Evolutionary conservation across 2,888 invertebrate genomes (phyloP).

Genomic region (Drosophila pullipes): DNA sequence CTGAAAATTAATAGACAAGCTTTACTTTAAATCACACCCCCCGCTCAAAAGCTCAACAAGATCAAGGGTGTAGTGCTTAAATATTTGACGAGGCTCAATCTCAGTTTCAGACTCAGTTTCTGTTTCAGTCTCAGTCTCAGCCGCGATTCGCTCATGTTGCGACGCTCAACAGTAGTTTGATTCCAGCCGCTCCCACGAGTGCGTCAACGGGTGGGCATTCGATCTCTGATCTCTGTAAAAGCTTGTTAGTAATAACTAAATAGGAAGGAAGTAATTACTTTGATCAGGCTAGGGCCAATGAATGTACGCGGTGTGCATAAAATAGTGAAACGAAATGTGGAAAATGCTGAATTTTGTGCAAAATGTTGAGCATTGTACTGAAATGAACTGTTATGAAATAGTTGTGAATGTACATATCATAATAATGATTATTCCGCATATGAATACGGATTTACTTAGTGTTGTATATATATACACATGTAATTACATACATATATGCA

Average conservation of each 20-base stretch:
- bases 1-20: slow-evolving; percentile 22
- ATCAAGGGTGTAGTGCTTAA: slow-evolving; percentile 55
- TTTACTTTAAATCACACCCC: slow-evolving; percentile 34
- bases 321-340: slow-evolving; percentile 16
- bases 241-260: slow-evolving; percentile 40
- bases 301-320: slow-evolving; percentile 26
- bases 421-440: not conserved
- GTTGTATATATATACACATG: slow-evolving; percentile 5
- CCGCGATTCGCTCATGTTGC: slow-evolving; percentile 1
- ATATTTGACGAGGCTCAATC: slow-evolving; percentile 42
- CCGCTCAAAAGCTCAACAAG: slow-evolving; percentile 64
- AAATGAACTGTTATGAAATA: slow-evolving; percentile 15
- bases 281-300: slow-evolving; percentile 16
- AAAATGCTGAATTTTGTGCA: slow-evolving; percentile 14
- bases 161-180: slow-evolving; percentile 45
- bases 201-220: slow-evolving; percentile 38
- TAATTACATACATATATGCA: not conserved
- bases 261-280: slow-evolving; percentile 63
- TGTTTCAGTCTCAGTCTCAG: slow-evolving; percentile 1
- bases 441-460: not conserved
- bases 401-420: slow-evolving; percentile 1
- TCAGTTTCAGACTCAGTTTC: slow-evolving; percentile 16
- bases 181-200: slow-evolving; percentile 53
- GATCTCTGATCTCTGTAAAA: slow-evolving; percentile 38
- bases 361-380: slow-evolving; percentile 6